phyloP scores from a whole-genome alignment of 2,888 invertebrate genomes.

The Phlogophora meticulosa region DNA sequence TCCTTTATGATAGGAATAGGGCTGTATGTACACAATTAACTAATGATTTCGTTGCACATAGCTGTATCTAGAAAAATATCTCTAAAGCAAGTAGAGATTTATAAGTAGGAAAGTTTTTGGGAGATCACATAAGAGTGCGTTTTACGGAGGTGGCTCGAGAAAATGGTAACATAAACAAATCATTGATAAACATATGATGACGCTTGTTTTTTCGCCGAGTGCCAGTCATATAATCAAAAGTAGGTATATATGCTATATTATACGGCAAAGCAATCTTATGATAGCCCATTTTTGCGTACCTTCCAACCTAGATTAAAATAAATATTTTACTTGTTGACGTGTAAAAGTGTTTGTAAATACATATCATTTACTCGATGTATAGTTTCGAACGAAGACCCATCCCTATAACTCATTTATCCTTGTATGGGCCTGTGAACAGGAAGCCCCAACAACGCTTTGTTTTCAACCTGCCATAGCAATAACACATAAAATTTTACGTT shows the following conservation, averaged over 20 bases:
- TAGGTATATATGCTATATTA: no score
- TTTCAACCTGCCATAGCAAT: conserved; percentile 13
- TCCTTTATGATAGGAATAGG: conserved; percentile 57
- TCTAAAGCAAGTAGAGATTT: conserved; percentile 4
- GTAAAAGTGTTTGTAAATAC: no score
- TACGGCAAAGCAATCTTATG: no score
- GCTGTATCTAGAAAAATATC: conserved; percentile 22
- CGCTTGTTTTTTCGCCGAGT: no score
- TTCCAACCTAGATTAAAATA: no score
- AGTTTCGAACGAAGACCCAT: neutral
- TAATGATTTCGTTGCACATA: conserved; percentile 32
- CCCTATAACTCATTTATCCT: no score
- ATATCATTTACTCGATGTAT: no score
- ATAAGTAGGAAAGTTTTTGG: neutral
- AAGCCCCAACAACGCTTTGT: conserved; percentile 18
- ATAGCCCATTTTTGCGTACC: no score
- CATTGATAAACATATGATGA: neutral
- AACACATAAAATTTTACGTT: conserved; percentile 35
- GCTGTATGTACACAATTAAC: conserved; percentile 49
- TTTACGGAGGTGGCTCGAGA: neutral
- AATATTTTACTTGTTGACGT: no score
- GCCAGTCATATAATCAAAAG: no score
- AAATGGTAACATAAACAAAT: neutral
- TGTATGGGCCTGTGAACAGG: neutral
- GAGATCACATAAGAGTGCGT: neutral